Conservation (phyloP, 2,113 vertebrate genomes). For the Salvelinus sp. region DNA sequence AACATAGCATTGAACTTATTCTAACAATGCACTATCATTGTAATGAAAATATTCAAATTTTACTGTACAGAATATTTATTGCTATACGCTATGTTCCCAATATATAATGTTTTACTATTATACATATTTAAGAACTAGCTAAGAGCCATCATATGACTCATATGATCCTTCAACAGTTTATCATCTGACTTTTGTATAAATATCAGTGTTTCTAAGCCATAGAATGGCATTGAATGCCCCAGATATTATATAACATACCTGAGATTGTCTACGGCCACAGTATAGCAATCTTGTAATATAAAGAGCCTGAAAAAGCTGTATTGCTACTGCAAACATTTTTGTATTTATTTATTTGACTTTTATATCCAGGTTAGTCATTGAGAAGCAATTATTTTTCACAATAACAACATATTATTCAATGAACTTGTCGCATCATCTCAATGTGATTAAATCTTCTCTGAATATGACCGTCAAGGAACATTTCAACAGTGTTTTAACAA, state of each 20-base stretch:
- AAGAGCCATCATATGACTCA: not conserved
- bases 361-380: not conserved
- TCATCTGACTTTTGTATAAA: slow-evolving; percentile 12
- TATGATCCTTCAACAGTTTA: slow-evolving; percentile 41
- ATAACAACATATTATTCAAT: not conserved
- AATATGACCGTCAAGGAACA: not conserved
- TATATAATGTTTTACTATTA: slow-evolving; percentile 42
- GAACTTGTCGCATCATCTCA: not conserved
- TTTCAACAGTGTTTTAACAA: not conserved
- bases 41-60: slow-evolving; percentile 24
- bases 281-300: not conserved
- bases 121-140: slow-evolving; percentile 38
- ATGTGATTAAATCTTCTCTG: not conserved
- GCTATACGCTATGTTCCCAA: slow-evolving; percentile 9
- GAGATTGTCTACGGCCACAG: not conserved
- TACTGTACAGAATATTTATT: slow-evolving; percentile 36
- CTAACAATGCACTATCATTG: slow-evolving; percentile 41
- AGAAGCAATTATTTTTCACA: not conserved
- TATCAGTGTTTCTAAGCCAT: slow-evolving; percentile 6
- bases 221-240: not conserved
- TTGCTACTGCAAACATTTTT: not conserved
- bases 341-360: not conserved
- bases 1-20: slow-evolving; percentile 39
- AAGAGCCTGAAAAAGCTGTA: not conserved
- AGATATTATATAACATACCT: not conserved